Evolutionary conservation across 2,888 invertebrate species (phyloP), one percentile per base, ranked within the genome.

Genomic region (Ganaspis brasiliensis): DNA sequence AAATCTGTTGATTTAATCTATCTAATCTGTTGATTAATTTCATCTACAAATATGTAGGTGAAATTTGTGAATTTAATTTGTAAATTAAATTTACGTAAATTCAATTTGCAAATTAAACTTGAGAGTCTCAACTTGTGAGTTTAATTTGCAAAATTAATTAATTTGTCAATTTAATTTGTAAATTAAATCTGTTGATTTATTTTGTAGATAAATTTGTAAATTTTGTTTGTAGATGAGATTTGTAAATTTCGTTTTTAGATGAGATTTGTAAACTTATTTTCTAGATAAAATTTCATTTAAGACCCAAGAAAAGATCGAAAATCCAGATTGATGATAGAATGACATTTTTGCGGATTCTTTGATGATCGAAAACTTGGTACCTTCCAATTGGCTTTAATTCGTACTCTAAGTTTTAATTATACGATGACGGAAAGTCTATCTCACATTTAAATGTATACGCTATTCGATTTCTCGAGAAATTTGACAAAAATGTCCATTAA

Each of bases 351-450:
- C 12, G n/a, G 59, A 45, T 74, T 37, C 35, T 55, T 74, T 45
- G 40, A 37, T 21, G 85, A 81, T 84, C 83, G 84, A 81, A 85
- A 86, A 83, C 85, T 83, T 85, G 86, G 88, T 87, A 89, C 89
- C 88, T 89, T 88, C 85, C 84, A 87, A 89, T 89, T 88, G 89
- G 89, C 87, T 89, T 89, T 89, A 89, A 86, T 84, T 87, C 83
- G 86, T 86, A 87, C 83, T 84, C 84, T 87, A 89, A 86, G 87
- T 85, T 88, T 84, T 86, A 89, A 89, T 89, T 88, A 89, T 86
- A 74, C 81, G 87, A 86, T 88, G 89, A 89, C 89, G 88, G 89
- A 89, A 84, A 72, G 80, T 81, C 79, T 75, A 73, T 81, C 77
- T 80, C 80, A 81, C 83, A 80, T 79, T 81, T 81, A 82, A 73